Base-by-base conservation (phyloP, 2,797 vertebrate species). In the Tenualosa thibaudeaui region DNA sequence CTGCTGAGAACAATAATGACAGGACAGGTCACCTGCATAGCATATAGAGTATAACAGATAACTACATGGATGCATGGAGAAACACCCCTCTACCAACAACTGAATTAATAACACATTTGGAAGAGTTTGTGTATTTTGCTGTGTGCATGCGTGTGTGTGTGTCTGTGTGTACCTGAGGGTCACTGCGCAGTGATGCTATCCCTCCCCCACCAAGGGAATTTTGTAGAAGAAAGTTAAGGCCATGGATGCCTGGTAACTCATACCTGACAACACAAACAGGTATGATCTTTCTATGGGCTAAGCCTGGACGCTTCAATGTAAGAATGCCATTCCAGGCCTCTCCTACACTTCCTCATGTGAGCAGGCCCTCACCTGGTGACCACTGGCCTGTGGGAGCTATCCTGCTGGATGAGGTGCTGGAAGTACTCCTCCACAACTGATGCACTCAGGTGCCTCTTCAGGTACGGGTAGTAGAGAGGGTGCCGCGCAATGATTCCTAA, bases 221-320 rank as follows among this genome's bases (percentile, higher is more conserved):
- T 90, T 91, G 95, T 89, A 98, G 93, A 87, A 97, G 91, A 13
- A 98, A 98, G 90, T 97, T 98, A 89, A 98, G 94, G 81, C 92
- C 95, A 82, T 95, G 85, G 90, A 96, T 95, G 87, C 96, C 96
- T 3, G 97, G 96, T 83, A 98, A 92, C 83, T 96, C 95, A 0
- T 95, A 98, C 82, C 97, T 98, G 89, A 17, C 54, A 84, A 82
- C 43, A 86, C 49, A 62, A 56, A 82, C 31, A 37, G 60, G 68
- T 51, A 71, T n/a, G n/a, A n/a, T n/a, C n/a, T n/a, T n/a, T n/a
- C n/a, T n/a, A n/a, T n/a, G n/a, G 31, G 31, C 54, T 19, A 81
- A 51, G 24, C 53, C 56, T 15, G 15, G 17, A 56, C 54, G 15
- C 54, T 19, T 56, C 2, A 56, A 5, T 22, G 3, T 56, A 22